A percentile compares a stretch with the other conserved stretches of the same genome.
These are phyloP conservation scores for Crotalus viridis DNA, from an alignment of 2,113 vertebrate genomes.

Conservation along the genomic window DNA sequence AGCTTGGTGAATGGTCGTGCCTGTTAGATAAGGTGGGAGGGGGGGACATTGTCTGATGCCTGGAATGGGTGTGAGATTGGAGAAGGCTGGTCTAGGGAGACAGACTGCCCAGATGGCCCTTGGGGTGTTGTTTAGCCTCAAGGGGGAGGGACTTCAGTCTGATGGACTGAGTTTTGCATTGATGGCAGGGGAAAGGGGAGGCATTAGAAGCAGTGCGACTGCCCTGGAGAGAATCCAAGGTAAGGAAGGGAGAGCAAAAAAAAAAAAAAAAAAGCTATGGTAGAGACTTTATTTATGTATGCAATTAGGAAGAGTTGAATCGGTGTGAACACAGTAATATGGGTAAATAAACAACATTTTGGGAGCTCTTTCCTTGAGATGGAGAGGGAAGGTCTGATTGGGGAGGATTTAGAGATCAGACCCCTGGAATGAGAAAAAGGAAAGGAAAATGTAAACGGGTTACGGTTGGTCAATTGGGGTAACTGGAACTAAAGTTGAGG, in stretches of 20 bases:
- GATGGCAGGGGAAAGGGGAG: no score
- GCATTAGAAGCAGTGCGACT: not conserved
- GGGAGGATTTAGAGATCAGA: not conserved
- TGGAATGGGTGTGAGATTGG: not conserved
- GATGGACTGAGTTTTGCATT: not conserved
- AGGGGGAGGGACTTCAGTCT: not conserved
- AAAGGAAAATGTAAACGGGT: not conserved
- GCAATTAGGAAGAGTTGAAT: not conserved
- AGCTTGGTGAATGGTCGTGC: not conserved
- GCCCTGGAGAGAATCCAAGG: not conserved
- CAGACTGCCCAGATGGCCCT: not conserved
- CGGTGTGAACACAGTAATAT: not conserved
- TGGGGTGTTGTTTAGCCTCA: not conserved
- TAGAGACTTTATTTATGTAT: not conserved
- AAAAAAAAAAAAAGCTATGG: not conserved
- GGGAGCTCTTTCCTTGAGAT: not conserved
- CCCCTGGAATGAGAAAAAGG: not conserved
- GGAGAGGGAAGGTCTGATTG: no score
- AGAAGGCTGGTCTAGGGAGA: not conserved
- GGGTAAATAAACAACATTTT: not conserved
- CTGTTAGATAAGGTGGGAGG: not conserved
- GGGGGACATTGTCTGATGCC: not conserved
- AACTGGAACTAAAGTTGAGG: not conserved
- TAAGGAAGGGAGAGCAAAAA: no score
- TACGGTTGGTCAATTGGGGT: not conserved